Evolutionary conservation across 2,888 invertebrate genomes (phyloP).

Genomic region (Hartigia nigra): DNA sequence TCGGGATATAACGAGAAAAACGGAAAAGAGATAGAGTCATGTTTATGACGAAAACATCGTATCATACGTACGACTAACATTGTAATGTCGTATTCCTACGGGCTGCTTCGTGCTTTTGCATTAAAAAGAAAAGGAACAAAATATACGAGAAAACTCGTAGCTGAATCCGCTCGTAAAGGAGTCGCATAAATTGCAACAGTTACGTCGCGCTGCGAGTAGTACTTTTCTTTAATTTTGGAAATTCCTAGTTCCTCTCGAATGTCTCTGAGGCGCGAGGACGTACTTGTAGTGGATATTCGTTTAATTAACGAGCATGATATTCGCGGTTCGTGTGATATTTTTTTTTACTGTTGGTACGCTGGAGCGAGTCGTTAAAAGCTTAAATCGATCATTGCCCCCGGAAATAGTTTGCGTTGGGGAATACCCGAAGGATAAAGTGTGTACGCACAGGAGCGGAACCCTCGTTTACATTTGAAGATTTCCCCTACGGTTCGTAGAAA

Average conservation of each 20-base stretch:
- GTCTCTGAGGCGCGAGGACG: background rate
- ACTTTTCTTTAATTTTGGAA: background rate
- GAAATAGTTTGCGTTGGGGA: background rate
- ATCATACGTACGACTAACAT: background rate
- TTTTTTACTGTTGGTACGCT: constrained; percentile 6
- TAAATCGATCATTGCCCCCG: background rate
- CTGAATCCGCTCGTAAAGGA: background rate
- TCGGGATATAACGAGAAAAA: background rate
- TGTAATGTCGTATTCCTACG: background rate
- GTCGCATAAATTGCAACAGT: background rate
- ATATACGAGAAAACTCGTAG: background rate
- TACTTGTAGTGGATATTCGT: background rate
- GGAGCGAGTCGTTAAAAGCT: background rate
- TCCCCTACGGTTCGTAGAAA: constrained; percentile 7
- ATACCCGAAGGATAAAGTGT: background rate
- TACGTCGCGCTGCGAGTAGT: background rate
- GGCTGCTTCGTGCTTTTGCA: no score
- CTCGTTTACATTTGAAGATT: constrained; percentile 19
- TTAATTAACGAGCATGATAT: background rate
- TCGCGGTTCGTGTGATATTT: constrained; percentile 2
- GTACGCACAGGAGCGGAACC: background rate
- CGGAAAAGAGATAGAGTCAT: background rate
- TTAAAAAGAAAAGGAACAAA: background rate
- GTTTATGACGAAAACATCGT: background rate
- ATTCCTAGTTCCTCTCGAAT: background rate